These are phyloP conservation scores for Neomorphus geoffroyi DNA, from an alignment of 2,797 vertebrate genomes.

Conservation along the genomic window DNA sequence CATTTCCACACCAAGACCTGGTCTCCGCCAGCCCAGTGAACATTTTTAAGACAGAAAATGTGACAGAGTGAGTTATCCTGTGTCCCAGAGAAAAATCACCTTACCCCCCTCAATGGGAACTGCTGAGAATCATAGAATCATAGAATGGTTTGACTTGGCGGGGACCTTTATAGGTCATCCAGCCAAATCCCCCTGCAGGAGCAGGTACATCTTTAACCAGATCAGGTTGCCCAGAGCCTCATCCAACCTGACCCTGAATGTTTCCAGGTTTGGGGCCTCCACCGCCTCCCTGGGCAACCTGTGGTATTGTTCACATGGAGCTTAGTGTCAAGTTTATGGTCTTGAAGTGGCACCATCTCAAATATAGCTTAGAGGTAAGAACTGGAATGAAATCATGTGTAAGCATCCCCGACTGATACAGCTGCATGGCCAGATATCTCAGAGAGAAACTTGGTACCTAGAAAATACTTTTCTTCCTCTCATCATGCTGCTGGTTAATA, in stretches of 20 bases:
- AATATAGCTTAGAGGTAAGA: background rate
- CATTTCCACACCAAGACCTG: background rate
- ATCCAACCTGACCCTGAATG: too few species aligned
- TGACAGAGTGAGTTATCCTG: background rate
- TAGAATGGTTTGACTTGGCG: too few species aligned
- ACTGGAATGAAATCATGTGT: background rate
- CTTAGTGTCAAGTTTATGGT: background rate
- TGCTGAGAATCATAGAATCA: too few species aligned
- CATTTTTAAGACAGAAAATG: background rate
- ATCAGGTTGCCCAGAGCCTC: too few species aligned
- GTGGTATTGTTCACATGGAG: background rate
- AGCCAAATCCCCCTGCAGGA: too few species aligned
- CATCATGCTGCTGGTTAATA: background rate
- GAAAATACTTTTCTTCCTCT: background rate
- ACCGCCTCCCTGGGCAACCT: too few species aligned
- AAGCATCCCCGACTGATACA: background rate
- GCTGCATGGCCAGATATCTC: background rate
- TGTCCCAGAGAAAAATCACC: background rate
- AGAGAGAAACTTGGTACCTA: background rate
- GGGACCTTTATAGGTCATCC: too few species aligned
- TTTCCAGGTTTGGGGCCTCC: too few species aligned
- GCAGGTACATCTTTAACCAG: too few species aligned
- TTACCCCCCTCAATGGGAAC: too few species aligned
- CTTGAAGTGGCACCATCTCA: background rate
- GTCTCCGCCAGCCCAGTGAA: background rate